Evolutionary conservation across 1,140 invertebrate genomes (phyloP).

Genomic region (Coenobita brevimanus): DNA sequence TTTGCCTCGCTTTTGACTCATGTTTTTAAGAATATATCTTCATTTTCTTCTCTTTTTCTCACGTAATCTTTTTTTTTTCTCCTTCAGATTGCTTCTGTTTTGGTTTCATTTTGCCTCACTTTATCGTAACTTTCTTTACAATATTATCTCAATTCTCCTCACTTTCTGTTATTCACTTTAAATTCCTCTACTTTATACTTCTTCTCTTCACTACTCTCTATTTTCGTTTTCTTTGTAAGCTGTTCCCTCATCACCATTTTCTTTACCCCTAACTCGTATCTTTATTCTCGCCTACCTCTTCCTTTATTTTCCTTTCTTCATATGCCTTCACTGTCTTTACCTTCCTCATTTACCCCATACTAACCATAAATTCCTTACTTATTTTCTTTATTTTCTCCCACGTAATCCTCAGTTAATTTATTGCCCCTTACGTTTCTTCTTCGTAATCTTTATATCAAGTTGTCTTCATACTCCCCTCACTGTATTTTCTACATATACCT

Average conservation of each 20-base stretch:
- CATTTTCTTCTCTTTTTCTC: background rate
- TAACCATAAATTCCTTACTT: background rate
- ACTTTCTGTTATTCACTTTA: background rate
- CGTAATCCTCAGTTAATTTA: background rate
- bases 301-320: background rate
- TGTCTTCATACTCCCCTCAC: background rate
- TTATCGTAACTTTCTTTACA: background rate
- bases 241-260: background rate
- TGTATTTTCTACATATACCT: background rate
- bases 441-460: background rate
- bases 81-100: background rate
- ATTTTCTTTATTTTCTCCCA: background rate
- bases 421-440: background rate
- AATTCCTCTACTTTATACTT: background rate
- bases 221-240: background rate
- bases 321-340: background rate
- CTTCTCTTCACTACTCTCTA: background rate
- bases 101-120: background rate
- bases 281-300: background rate
- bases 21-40: too few relatives aligned
- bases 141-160: background rate
- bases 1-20: too few relatives aligned
- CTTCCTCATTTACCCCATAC: background rate
- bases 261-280: background rate
- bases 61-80: background rate